These are phyloP conservation scores for Bactericera cockerelli DNA, from an alignment of 1,140 invertebrate species.

Conservation along the genomic window DNA sequence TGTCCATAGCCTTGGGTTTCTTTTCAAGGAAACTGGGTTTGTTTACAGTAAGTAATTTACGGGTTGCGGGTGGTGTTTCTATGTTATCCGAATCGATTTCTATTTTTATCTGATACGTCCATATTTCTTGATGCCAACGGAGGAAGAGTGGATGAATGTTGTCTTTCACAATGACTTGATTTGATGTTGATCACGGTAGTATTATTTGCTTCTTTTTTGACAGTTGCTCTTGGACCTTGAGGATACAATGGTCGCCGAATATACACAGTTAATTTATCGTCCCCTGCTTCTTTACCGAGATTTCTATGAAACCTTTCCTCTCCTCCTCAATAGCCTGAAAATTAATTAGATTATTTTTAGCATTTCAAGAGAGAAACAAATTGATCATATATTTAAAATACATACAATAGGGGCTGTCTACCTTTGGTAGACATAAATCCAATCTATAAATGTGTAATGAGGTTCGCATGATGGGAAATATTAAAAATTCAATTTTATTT, in stretches of 20 bases:
- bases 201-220: conserved; percentile 20
- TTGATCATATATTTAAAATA: too few species aligned
- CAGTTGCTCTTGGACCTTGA: conserved; percentile 8
- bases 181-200: conserved; percentile 19
- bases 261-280: conserved; percentile 45
- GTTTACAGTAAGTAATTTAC: conserved; percentile 38
- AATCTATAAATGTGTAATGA: not conserved
- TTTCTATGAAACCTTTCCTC: conserved; percentile 33
- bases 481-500: too few species aligned
- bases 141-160: conserved; percentile 19
- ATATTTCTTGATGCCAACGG: conserved; percentile 29
- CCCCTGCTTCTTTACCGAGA: conserved; percentile 30
- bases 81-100: conserved; percentile 83
- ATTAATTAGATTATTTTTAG: conserved; percentile 10
- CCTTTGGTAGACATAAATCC: too few species aligned
- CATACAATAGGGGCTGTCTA: too few species aligned
- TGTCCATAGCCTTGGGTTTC: conserved; percentile 19
- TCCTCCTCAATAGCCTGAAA: conserved; percentile 39
- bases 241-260: conserved; percentile 34
- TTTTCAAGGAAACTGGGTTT: conserved; percentile 4
- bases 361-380: too few species aligned
- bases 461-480: too few species aligned
- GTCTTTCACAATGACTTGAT: conserved; percentile 21
- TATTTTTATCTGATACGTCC: conserved; percentile 46
- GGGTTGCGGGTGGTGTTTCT: conserved; percentile 66